Evolutionary conservation across 2,113 vertebrate genomes (phyloP).

Genomic region (Syngnathoides biaculeatus): DNA sequence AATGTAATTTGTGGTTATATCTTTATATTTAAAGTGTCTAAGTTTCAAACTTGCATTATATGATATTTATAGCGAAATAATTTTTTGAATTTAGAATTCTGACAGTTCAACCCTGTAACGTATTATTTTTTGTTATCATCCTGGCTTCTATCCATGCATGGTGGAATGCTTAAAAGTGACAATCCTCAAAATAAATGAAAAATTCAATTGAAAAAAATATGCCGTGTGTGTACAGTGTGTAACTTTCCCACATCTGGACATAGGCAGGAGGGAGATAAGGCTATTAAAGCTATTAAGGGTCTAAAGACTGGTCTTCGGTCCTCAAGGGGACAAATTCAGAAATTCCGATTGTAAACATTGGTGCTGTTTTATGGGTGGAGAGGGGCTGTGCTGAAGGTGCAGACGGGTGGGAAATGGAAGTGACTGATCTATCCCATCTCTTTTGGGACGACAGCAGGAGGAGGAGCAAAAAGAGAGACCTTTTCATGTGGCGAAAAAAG

Average conservation of each 20-base stretch:
- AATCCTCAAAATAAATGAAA: too few species aligned
- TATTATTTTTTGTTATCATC: too few species aligned
- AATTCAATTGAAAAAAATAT: too few species aligned
- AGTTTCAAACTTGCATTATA: too few species aligned
- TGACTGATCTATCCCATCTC: neutral
- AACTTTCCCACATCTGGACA: conserved; percentile 27
- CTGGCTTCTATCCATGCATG: too few species aligned
- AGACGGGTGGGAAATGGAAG: conserved; percentile 6
- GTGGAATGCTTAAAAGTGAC: too few species aligned
- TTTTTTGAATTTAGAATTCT: too few species aligned
- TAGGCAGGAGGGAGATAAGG: conserved; percentile 39
- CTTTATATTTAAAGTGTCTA: too few species aligned
- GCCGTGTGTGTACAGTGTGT: neutral
- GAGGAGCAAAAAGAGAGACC: conserved; percentile 1
- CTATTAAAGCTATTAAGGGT: conserved; percentile 53
- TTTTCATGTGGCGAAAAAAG: conserved; percentile 7
- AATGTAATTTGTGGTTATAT: too few species aligned
- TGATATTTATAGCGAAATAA: too few species aligned
- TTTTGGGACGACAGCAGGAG: conserved; percentile 3
- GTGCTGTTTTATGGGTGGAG: neutral
- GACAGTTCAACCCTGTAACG: too few species aligned
- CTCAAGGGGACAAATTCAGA: conserved; percentile 16
- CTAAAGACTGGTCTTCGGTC: conserved; percentile 21
- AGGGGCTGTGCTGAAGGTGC: neutral
- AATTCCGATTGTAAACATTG: conserved; percentile 8